Percentiles rank a stretch among this genome's conserved stretches.
Conservation (phyloP, 2,797 vertebrate genomes). For the Micrastur ruficollis region DNA sequence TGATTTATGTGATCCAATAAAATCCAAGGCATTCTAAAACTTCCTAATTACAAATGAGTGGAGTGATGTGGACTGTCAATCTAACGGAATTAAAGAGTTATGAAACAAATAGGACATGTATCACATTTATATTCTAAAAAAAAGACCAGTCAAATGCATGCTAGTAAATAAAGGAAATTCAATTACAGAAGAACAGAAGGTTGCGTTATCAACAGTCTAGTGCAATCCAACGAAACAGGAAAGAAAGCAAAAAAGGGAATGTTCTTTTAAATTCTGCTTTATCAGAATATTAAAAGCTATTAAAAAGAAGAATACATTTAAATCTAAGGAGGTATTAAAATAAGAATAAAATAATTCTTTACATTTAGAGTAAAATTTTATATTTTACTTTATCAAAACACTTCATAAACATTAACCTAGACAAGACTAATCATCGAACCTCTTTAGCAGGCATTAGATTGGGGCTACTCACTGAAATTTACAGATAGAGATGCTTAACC, state of each 20-base stretch:
- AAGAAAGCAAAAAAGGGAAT: slow-evolving; percentile 18
- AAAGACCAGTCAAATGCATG: neutral
- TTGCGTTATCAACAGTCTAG: neutral
- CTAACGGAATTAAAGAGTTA: neutral
- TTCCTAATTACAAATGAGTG: neutral
- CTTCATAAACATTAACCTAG: neutral
- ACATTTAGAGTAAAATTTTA: neutral
- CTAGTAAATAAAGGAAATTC: slow-evolving; percentile 5
- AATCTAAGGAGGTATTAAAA: neutral
- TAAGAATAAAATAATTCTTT: neutral
- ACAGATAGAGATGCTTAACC: neutral
- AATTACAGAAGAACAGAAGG: slow-evolving; percentile 1
- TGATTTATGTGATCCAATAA: neutral
- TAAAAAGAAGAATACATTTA: neutral
- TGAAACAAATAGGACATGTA: neutral
- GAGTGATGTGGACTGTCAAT: neutral
- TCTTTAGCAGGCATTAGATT: neutral
- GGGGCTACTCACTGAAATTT: neutral
- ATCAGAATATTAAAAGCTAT: neutral
- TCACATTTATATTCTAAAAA: neutral
- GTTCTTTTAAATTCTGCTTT: neutral
- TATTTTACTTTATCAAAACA: neutral
- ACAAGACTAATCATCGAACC: neutral
- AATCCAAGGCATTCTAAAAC: neutral
- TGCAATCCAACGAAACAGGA: neutral